phyloP scores from a whole-genome alignment of 2,113 vertebrate species.

The Taxidea taxus region DNA sequence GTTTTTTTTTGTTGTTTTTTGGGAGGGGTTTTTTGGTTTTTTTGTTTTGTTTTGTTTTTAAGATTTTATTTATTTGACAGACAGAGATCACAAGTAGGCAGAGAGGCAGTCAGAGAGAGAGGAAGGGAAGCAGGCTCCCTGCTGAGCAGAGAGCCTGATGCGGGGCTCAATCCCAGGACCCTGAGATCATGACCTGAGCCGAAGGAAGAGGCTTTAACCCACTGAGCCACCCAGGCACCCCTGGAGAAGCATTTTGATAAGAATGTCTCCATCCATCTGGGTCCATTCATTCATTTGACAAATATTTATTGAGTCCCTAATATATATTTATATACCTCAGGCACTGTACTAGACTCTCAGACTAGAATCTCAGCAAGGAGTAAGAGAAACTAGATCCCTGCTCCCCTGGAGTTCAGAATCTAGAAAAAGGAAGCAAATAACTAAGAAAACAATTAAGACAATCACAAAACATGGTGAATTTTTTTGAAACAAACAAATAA shows the following conservation, averaged over 20 bases:
- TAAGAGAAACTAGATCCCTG: background rate
- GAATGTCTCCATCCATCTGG: background rate
- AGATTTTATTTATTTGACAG: no score
- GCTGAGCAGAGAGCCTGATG: no score
- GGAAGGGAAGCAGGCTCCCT: no score
- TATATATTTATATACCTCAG: background rate
- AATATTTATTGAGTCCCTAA: background rate
- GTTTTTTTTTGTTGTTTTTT: no score
- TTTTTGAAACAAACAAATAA: background rate
- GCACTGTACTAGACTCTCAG: background rate
- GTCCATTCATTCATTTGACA: background rate
- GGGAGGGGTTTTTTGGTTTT: no score
- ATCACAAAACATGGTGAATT: background rate
- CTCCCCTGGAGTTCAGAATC: background rate
- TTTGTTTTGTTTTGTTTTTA: no score
- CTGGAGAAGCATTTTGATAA: background rate
- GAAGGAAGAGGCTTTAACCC: no score
- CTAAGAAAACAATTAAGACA: background rate
- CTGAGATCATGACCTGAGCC: no score
- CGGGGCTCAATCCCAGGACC: no score
- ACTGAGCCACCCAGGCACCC: no score
- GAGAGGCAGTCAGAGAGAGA: no score
- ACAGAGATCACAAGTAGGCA: no score
- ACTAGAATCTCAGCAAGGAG: background rate
- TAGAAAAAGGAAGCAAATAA: background rate